Percentiles rank a stretch among this genome's conserved stretches.
These are phyloP conservation scores for Drosophila robusta DNA, from an alignment of 2,888 invertebrate species.

Conservation along the genomic window DNA sequence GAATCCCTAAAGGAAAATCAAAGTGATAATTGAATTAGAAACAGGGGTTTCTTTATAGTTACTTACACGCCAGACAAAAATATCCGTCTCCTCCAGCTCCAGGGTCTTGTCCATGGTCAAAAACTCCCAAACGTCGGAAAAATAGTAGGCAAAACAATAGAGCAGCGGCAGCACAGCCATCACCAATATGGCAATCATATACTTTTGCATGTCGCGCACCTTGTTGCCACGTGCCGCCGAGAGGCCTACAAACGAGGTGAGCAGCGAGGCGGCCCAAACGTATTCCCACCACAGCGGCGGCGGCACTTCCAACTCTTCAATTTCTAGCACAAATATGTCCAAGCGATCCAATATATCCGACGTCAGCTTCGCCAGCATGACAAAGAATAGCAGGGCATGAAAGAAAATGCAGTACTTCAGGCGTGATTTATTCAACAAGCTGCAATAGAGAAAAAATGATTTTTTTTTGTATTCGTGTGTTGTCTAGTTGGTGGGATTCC, in stretches of 20 bases:
- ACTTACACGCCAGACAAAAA: slow-evolving; percentile 93
- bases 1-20: slow-evolving; percentile 88
- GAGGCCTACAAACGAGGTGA: slow-evolving; percentile 93
- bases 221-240: slow-evolving; percentile 94
- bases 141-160: slow-evolving; percentile 93
- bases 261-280: slow-evolving; percentile 94
- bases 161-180: slow-evolving; percentile 93
- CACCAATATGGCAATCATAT: slow-evolving; percentile 91
- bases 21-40: background rate
- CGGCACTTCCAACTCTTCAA: slow-evolving; percentile 96
- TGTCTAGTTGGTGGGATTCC: slow-evolving; percentile 11
- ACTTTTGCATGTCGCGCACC: slow-evolving; percentile 90
- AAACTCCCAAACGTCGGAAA: slow-evolving; percentile 93
- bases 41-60: background rate
- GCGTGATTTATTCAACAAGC: slow-evolving; percentile 97
- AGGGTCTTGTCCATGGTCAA: slow-evolving; percentile 86
- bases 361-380: slow-evolving; percentile 95
- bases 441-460: slow-evolving; percentile 84
- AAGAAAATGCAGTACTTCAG: slow-evolving; percentile 97
- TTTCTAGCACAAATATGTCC: slow-evolving; percentile 96
- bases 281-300: slow-evolving; percentile 94
- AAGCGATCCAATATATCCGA: slow-evolving; percentile 96
- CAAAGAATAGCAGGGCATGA: slow-evolving; percentile 95
- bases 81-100: slow-evolving; percentile 88
- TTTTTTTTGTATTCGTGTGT: slow-evolving; percentile 16